A percentile compares a stretch with the other conserved stretches of the same genome.
Evolutionary conservation across 1,140 invertebrate species (phyloP).

Genomic region (Lucilia sericata): DNA sequence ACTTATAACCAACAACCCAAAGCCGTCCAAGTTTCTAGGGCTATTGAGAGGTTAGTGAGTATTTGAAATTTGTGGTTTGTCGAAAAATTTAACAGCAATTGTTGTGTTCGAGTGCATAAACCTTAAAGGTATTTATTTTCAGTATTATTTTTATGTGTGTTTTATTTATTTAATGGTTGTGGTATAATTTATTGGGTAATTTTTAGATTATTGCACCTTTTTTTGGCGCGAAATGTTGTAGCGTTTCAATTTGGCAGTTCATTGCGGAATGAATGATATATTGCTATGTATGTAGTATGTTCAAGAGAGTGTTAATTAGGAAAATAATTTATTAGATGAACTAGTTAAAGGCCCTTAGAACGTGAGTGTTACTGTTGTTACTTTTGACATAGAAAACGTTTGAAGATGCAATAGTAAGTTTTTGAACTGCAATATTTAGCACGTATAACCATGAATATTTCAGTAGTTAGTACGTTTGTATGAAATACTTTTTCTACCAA

Average conservation of each 20-base stretch:
- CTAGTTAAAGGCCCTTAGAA: too few relatives aligned
- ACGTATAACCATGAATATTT: too few relatives aligned
- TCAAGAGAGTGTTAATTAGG: too few relatives aligned
- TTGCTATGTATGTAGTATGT: too few relatives aligned
- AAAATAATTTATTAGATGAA: too few relatives aligned
- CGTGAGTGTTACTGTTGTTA: too few relatives aligned
- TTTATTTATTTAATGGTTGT: not conserved
- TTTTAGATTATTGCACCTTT: not conserved
- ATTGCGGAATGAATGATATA: not conserved
- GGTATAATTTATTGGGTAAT: not conserved
- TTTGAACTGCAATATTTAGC: too few relatives aligned
- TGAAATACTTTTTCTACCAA: too few relatives aligned
- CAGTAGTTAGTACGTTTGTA: too few relatives aligned
- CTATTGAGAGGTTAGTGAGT: constrained; percentile 12
- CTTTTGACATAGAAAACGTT: too few relatives aligned
- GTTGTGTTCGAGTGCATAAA: constrained; percentile 24
- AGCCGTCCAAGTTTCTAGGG: not conserved
- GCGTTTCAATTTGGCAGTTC: not conserved
- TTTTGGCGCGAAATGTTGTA: constrained; percentile 30
- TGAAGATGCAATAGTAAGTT: too few relatives aligned
- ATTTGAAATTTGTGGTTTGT: constrained; percentile 34
- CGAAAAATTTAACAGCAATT: constrained; percentile 23
- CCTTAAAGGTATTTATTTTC: constrained; percentile 25
- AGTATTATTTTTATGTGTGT: not conserved
- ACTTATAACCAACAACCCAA: not conserved